Evolutionary conservation across 2,888 invertebrate species (phyloP).

Genomic region (Hetaerina titia): DNA sequence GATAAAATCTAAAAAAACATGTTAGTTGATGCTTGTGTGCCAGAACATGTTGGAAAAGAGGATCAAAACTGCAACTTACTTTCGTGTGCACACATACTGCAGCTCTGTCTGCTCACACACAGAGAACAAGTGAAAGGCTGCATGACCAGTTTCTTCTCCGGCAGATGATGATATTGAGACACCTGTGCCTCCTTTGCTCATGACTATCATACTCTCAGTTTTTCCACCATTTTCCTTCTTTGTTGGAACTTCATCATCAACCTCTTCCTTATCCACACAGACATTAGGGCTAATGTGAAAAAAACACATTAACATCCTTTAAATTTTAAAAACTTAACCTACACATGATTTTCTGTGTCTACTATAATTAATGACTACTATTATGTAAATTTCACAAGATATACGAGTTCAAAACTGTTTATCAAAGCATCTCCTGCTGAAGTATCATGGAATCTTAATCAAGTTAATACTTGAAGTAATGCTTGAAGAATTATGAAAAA

Average conservation of each 20-base stretch:
- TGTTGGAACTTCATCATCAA: slow-evolving; percentile 34
- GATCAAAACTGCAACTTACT: slow-evolving; percentile 74
- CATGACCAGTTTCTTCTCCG: slow-evolving; percentile 47
- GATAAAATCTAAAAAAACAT: no score
- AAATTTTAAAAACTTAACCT: no score
- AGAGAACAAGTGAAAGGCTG: slow-evolving; percentile 76
- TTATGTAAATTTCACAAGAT: no score
- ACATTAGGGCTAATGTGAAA: slow-evolving; percentile 80
- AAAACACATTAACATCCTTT: neutral
- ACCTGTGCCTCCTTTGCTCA: slow-evolving; percentile 37
- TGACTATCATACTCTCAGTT: slow-evolving; percentile 42
- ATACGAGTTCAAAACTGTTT: no score
- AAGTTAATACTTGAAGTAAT: no score
- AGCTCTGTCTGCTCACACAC: slow-evolving; percentile 78
- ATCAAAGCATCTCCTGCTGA: no score
- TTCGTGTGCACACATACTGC: slow-evolving; percentile 80
- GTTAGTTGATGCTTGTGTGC: no score
- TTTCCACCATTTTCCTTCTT: slow-evolving; percentile 18
- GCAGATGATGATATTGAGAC: slow-evolving; percentile 57
- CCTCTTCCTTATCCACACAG: slow-evolving; percentile 81
- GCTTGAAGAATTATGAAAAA: no score
- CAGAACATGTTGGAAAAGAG: neutral
- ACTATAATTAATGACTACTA: no score
- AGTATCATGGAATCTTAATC: no score
- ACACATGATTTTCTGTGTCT: no score